These are phyloP conservation scores for Erynnis tages DNA, from an alignment of 2,888 invertebrate genomes.

Conservation along the genomic window DNA sequence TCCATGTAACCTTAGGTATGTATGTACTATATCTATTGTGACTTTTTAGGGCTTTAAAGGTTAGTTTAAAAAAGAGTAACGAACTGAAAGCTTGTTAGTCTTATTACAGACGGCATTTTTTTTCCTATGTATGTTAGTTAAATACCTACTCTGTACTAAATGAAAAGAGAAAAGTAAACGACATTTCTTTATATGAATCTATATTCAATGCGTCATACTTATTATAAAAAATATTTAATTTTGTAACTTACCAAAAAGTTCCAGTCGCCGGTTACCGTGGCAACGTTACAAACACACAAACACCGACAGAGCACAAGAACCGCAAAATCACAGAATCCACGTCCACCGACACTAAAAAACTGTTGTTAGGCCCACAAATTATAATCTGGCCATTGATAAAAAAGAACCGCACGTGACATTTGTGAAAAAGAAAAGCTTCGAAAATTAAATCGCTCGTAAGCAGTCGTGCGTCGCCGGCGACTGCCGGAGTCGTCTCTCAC, in stretches of 20 bases:
- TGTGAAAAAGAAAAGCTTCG: conserved; percentile 36
- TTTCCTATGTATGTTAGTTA: no score
- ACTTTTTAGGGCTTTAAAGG: no score
- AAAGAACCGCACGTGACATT: conserved; percentile 26
- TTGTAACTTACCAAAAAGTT: conserved; percentile 12
- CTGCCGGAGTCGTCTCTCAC: conserved; percentile 45
- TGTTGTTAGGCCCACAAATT: background rate
- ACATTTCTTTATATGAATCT: no score
- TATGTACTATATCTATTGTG: no score
- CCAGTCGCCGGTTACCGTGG: conserved; percentile 15
- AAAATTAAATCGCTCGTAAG: conserved; percentile 41
- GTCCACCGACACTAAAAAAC: conserved; percentile 4
- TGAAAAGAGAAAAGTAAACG: no score
- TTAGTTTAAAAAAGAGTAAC: no score
- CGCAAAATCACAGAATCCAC: background rate
- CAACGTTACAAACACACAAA: conserved; percentile 17
- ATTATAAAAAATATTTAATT: background rate
- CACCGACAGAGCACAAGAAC: conserved; percentile 15
- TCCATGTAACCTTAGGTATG: no score
- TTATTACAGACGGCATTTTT: no score
- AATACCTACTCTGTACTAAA: no score
- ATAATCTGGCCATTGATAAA: conserved; percentile 12
- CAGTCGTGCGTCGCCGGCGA: conserved; percentile 59
- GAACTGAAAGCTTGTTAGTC: no score
- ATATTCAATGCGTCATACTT: no score